These are phyloP conservation scores for Sardina pilchardus DNA, from an alignment of 2,113 vertebrate genomes.

Conservation along the genomic window DNA sequence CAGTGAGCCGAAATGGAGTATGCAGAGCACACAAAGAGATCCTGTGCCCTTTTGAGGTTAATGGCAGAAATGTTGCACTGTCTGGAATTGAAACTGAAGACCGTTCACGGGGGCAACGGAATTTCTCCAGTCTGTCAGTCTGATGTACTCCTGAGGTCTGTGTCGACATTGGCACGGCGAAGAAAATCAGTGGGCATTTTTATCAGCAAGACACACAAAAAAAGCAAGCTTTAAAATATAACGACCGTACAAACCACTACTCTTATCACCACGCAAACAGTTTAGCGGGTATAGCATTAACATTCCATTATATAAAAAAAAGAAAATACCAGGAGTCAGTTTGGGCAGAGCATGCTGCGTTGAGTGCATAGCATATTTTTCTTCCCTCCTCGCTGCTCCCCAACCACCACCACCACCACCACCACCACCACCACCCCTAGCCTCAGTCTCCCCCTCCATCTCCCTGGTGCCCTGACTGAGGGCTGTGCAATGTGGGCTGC, in stretches of 20 bases:
- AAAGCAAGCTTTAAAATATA: not conserved
- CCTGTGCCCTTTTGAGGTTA: conserved; percentile 48
- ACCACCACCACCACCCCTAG: not conserved
- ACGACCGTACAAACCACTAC: not conserved
- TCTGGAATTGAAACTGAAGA: conserved; percentile 54
- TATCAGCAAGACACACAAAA: not conserved
- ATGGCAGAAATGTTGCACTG: conserved; percentile 45
- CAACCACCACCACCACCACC: not conserved
- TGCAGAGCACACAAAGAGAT: conserved; percentile 41
- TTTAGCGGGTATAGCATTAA: not conserved
- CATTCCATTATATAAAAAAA: not conserved
- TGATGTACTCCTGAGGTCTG: not conserved
- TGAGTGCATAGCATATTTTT: conserved; percentile 50
- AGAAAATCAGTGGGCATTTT: not conserved
- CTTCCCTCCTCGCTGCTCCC: conserved; percentile 40
- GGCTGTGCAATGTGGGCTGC: conserved; percentile 23
- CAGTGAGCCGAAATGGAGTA: conserved; percentile 53
- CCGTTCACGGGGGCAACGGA: not conserved
- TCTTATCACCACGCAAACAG: not conserved
- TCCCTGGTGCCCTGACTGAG: conserved; percentile 16
- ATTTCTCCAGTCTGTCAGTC: not conserved
- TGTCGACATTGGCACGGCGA: not conserved
- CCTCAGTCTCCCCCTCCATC: not conserved
- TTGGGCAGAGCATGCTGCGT: conserved; percentile 21
- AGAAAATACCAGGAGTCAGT: conserved; percentile 34